Conservation (phyloP, 2,797 vertebrate species). For the Bradypodion pumilum region DNA sequence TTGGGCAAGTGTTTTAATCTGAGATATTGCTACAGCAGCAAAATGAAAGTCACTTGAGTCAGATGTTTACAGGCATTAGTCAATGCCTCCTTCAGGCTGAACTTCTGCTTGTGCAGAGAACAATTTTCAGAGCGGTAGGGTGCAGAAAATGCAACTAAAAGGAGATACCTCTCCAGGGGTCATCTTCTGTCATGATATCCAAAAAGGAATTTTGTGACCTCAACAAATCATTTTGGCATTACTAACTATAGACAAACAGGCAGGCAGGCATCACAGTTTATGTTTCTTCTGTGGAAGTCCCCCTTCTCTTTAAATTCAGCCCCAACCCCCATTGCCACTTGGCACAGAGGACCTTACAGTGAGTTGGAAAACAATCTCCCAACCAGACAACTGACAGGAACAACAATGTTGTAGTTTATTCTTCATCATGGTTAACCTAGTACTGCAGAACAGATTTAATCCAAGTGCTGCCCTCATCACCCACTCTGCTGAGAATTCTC, state of each 20-base stretch:
- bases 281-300: background rate
- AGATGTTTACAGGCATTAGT: no score
- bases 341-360: background rate
- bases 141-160: no score
- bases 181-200: background rate
- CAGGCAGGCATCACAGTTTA: background rate
- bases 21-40: no score
- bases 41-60: no score
- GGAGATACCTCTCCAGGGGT: no score
- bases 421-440: background rate
- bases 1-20: no score
- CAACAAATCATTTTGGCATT: background rate
- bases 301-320: background rate
- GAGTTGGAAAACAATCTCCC: background rate
- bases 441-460: background rate
- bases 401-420: no score
- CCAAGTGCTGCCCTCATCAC: rapidly evolving
- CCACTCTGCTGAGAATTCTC: background rate
- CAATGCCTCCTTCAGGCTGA: no score
- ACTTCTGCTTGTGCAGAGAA: no score
- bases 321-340: background rate
- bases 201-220: background rate
- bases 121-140: no score
- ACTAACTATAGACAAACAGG: background rate
- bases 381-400: background rate